Evolutionary conservation across 1,140 invertebrate species (phyloP), one percentile per base, ranked within the genome.

Genomic region (Saxidomus purpurata): DNA sequence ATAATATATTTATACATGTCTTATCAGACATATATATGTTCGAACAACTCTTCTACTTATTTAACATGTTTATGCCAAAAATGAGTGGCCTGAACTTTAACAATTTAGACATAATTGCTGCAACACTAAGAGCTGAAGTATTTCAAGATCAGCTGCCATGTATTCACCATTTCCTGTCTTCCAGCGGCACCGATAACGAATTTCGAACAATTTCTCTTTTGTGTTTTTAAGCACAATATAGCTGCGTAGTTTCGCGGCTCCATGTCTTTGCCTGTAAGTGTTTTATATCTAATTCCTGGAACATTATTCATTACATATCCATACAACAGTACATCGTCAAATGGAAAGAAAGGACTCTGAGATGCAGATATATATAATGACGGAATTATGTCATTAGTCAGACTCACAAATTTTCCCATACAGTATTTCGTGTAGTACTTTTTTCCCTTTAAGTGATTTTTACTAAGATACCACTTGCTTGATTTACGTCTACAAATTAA

Each of bases 291-390:
- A 28, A 82, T 0, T 0, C 38, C 63, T 15, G 9, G 17, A 6
- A 89, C 49, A 11, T 89, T 89, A 0, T 43, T 25, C 28, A 92
- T 88, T 25, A 95, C 79, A n/a, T 95, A 40, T 13, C 95, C 95
- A 49, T 93, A 95, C 15, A 95, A 77, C 89, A 95, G 96, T 0
- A 95, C 92, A 89, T 96, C 95, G 74, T 96, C 95, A 67, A 95
- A 90, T 93, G 94, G 95, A 79, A 96, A 94, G 52, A 93, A 94
- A 11, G 93, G 94, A 4, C 89, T 90, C 13, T 79, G 36, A 43
- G 81, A 69, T 2, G 93, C 91, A 25, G 91, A 91, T 17, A 84
- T 84, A 47, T 94, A 94, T 34, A 96, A 71, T 22, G 90, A 74
- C 34, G 90, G 91, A n/a, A n/a, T n/a, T n/a, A n/a, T n/a, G n/a